phyloP scores from a whole-genome alignment of 2,113 vertebrate species.

The Aegithalos caudatus region DNA sequence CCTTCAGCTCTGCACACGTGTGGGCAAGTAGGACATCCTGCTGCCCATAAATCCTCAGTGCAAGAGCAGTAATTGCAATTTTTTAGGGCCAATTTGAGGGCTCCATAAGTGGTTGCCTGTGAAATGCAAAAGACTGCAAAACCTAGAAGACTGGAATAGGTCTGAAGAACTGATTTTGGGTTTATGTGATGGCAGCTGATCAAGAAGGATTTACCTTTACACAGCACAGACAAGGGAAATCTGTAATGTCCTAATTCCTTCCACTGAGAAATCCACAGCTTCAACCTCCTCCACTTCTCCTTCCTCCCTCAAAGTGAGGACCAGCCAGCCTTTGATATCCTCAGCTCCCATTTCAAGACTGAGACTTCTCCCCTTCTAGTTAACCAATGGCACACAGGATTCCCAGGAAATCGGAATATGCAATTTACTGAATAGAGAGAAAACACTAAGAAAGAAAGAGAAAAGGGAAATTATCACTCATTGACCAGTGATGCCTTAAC shows the following conservation, averaged over 20 bases:
- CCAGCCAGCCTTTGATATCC: neutral
- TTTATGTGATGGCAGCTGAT: neutral
- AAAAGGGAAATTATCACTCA: neutral
- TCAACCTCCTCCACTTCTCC: neutral
- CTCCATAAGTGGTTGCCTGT: neutral
- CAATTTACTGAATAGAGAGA: neutral
- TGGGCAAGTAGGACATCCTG: neutral
- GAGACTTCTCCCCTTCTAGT: neutral
- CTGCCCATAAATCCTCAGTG: neutral
- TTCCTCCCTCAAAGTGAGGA: neutral
- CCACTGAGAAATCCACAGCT: neutral
- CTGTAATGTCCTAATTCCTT: neutral
- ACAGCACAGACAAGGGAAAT: neutral
- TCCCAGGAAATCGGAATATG: neutral
- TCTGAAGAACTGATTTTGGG: neutral
- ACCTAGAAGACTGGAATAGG: neutral
- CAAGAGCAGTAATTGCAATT: neutral
- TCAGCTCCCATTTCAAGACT: neutral
- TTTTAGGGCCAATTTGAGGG: neutral
- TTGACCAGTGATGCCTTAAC: neutral
- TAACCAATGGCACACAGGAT: neutral
- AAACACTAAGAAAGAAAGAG: neutral
- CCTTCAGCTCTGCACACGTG: neutral
- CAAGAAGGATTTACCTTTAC: neutral
- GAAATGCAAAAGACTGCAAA: neutral